Evolutionary conservation across 2,113 vertebrate genomes (phyloP).

Genomic region (Pseudorectes ferrugineus): DNA sequence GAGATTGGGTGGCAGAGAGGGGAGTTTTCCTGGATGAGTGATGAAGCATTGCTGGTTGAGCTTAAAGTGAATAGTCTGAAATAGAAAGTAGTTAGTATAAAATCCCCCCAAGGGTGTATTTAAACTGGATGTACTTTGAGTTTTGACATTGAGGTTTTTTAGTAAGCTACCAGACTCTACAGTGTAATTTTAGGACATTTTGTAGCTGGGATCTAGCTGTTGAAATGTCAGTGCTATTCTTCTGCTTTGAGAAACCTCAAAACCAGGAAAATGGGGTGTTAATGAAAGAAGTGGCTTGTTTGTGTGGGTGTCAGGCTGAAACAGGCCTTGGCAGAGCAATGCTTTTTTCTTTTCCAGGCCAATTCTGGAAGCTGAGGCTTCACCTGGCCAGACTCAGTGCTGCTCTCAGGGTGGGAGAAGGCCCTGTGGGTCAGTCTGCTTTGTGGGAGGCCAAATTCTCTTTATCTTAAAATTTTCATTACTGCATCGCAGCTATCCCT

Average conservation of each 20-base stretch:
- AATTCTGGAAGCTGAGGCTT: background rate
- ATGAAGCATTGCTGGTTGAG: slow-evolving; percentile 12
- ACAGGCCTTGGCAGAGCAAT: background rate
- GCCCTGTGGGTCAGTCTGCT: background rate
- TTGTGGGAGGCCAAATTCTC: background rate
- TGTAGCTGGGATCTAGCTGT: background rate
- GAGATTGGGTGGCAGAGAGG: slow-evolving; percentile 39
- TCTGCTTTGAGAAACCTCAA: background rate
- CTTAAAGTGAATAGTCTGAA: slow-evolving; percentile 53
- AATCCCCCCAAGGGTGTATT: slow-evolving; percentile 47
- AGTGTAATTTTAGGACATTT: background rate
- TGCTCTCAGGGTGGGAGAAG: background rate
- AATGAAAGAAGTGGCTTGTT: background rate
- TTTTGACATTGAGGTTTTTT: slow-evolving; percentile 54
- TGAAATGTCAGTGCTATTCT: background rate
- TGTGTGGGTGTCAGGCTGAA: background rate
- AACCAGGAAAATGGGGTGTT: background rate
- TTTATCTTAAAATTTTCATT: background rate
- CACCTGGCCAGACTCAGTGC: background rate
- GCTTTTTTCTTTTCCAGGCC: background rate
- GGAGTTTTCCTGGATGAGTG: slow-evolving; percentile 27
- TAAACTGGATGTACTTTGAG: slow-evolving; percentile 43
- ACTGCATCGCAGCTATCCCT: background rate
- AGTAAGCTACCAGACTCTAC: background rate
- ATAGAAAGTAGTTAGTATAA: slow-evolving; percentile 60